Percentiles rank a stretch among this genome's conserved stretches.
Conservation (phyloP, 2,797 vertebrate species). For the Gymnodraco acuticeps region DNA sequence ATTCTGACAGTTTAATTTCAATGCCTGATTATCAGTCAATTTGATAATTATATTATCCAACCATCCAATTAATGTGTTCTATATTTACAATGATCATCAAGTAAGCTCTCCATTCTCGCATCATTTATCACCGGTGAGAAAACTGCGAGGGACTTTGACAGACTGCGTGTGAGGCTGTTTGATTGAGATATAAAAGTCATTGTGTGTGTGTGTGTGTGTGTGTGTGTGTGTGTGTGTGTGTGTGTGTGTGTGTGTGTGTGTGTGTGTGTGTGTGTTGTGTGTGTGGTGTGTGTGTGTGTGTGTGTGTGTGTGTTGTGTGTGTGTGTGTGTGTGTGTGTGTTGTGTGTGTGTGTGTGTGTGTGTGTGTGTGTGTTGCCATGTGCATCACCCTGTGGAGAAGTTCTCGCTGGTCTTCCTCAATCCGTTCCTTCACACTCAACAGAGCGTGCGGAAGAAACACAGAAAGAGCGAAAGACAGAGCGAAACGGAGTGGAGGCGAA, state of each 20-base stretch:
- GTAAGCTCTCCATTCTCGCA: slow-evolving; percentile 65
- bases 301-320: too few relatives aligned
- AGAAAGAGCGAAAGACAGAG: slow-evolving; percentile 52
- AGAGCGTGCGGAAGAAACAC: slow-evolving; percentile 50
- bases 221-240: slow-evolving; percentile 22
- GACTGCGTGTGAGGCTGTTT: slow-evolving; percentile 33
- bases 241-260: slow-evolving; percentile 27
- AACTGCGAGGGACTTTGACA: slow-evolving; percentile 56
- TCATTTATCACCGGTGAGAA: slow-evolving; percentile 71
- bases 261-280: slow-evolving; percentile 25
- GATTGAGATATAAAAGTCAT: slow-evolving; percentile 67
- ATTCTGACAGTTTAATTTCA: slow-evolving; percentile 87
- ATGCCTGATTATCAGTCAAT: slow-evolving; percentile 86
- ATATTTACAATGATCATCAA: slow-evolving; percentile 87
- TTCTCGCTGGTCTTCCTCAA: slow-evolving; percentile 40
- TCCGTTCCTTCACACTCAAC: slow-evolving; percentile 63
- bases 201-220: slow-evolving; percentile 20
- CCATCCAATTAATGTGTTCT: slow-evolving; percentile 86
- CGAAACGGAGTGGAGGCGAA: slow-evolving; percentile 53
- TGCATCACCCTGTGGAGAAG: slow-evolving; percentile 41
- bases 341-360: too few relatives aligned
- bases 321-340: too few relatives aligned
- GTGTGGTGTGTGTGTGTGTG: too few relatives aligned
- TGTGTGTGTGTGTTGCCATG: slow-evolving; percentile 24
- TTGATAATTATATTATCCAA: slow-evolving; percentile 86